phyloP scores from a whole-genome alignment of 92 coral and sea anemone species.

The Phymanthus crucifer region DNA sequence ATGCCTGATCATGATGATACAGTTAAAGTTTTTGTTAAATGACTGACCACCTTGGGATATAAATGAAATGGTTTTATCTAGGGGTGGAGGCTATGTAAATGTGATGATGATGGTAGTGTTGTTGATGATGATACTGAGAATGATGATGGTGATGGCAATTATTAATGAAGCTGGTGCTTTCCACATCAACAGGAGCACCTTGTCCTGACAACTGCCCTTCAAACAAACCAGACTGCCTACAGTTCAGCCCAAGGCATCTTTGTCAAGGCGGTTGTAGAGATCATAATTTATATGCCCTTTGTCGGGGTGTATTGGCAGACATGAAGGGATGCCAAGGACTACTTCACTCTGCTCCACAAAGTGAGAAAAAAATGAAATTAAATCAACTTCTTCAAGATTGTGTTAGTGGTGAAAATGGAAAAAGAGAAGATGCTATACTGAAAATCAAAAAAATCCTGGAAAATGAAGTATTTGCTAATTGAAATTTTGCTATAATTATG shows the following conservation, averaged over 20 bases:
- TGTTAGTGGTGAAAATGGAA: conserved; percentile 19
- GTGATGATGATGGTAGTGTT: too few species aligned
- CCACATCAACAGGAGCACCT: neutral
- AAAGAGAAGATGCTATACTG: neutral
- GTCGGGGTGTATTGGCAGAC: conserved; percentile 73
- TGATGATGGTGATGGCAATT: neutral
- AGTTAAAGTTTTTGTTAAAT: too few species aligned
- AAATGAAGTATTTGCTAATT: neutral
- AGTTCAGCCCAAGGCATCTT: conserved; percentile 64
- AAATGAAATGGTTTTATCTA: too few species aligned
- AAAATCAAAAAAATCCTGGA: neutral
- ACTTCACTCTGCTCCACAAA: conserved; percentile 68
- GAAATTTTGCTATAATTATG: too few species aligned
- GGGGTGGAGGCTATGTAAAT: too few species aligned
- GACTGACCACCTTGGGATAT: too few species aligned
- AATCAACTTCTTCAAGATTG: conserved; percentile 22
- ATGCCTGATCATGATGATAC: too few species aligned
- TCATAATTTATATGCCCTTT: conserved; percentile 82
- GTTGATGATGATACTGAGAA: neutral
- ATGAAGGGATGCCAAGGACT: conserved; percentile 55
- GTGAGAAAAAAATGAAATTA: conserved; percentile 1
- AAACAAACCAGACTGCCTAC: conserved; percentile 58
- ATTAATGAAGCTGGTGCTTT: neutral
- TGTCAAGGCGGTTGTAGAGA: conserved; percentile 74
- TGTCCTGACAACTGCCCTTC: conserved; percentile 9